Percentiles rank a stretch among this genome's conserved stretches.
These are phyloP conservation scores for Venustaconcha ellipsiformis DNA, from an alignment of 1,140 invertebrate genomes.

Conservation along the genomic window DNA sequence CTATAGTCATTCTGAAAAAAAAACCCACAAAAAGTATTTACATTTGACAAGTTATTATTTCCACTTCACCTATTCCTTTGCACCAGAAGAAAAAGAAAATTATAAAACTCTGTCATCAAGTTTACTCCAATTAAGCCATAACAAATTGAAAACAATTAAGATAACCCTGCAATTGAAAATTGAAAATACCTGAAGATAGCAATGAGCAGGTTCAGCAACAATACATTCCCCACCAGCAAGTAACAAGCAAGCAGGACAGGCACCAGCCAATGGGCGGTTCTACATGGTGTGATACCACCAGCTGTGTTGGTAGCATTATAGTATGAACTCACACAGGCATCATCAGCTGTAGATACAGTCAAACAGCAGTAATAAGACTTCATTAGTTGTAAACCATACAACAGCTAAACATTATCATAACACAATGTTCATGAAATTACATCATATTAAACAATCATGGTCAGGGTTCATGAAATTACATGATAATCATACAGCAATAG, in stretches of 20 bases:
- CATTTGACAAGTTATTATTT: too few species aligned
- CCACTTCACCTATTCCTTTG: too few species aligned
- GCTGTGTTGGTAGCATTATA: background rate
- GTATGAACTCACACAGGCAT: slow-evolving; percentile 14
- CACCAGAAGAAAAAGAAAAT: too few species aligned
- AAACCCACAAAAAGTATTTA: too few species aligned
- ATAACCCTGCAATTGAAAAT: background rate
- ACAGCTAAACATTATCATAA: background rate
- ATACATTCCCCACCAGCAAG: slow-evolving; percentile 68
- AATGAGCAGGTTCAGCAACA: slow-evolving; percentile 71
- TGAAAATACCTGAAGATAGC: slow-evolving; percentile 69
- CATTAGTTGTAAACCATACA: background rate
- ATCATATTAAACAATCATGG: too few species aligned
- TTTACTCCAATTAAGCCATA: too few species aligned
- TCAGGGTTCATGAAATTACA: too few species aligned
- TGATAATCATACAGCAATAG: too few species aligned
- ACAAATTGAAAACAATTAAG: too few species aligned
- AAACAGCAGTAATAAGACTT: background rate
- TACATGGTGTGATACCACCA: slow-evolving; percentile 43
- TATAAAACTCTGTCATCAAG: too few species aligned
- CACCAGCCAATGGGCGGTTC: slow-evolving; percentile 63
- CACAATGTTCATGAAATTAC: background rate
- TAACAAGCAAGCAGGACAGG: slow-evolving; percentile 67
- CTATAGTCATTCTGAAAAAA: too few species aligned
- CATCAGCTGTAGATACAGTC: slow-evolving; percentile 41